These are phyloP conservation scores for Oxystoma pomonae DNA, from an alignment of 2,888 invertebrate species.

Conservation along the genomic window DNA sequence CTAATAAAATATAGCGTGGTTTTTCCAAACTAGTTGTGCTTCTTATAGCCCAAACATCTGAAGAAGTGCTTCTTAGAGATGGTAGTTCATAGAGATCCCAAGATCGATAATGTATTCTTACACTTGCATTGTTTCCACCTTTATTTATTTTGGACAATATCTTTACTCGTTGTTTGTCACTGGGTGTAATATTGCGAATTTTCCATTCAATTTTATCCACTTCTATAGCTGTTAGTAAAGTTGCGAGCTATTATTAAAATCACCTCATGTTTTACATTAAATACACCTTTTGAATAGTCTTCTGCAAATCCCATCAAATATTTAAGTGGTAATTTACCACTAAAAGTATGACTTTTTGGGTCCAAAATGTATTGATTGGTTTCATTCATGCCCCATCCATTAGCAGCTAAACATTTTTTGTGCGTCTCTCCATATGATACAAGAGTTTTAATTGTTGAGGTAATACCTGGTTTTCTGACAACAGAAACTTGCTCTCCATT, in stretches of 20 bases:
- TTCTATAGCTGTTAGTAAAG: slow-evolving; percentile 3
- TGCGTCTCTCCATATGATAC: not conserved
- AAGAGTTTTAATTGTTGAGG: slow-evolving; percentile 9
- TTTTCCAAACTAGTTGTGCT: not conserved
- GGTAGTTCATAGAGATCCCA: slow-evolving; percentile 8
- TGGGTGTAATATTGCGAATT: not conserved
- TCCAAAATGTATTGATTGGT: slow-evolving; percentile 4
- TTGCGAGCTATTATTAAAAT: slow-evolving; percentile 7
- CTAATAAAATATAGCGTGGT: not conserved
- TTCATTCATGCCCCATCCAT: slow-evolving; percentile 8
- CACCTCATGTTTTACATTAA: slow-evolving; percentile 11
- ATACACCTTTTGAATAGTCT: slow-evolving; percentile 8
- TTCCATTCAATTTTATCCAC: slow-evolving; percentile 3
- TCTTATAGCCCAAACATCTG: not conserved
- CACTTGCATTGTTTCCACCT: not conserved
- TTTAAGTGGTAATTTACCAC: slow-evolving; percentile 12
- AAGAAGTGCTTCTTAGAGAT: not conserved
- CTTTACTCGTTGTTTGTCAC: not conserved
- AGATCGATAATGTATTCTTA: slow-evolving; percentile 5
- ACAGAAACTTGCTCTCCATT: slow-evolving; percentile 9
- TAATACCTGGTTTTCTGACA: slow-evolving; percentile 6
- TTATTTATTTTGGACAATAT: not conserved
- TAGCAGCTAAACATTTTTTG: not conserved
- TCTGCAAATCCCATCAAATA: slow-evolving; percentile 16
- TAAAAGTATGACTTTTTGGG: not conserved